Percentiles rank a stretch among this genome's conserved stretches.
Evolutionary conservation across 2,113 vertebrate species (phyloP).

Genomic region (Rhinoderma darwinii): DNA sequence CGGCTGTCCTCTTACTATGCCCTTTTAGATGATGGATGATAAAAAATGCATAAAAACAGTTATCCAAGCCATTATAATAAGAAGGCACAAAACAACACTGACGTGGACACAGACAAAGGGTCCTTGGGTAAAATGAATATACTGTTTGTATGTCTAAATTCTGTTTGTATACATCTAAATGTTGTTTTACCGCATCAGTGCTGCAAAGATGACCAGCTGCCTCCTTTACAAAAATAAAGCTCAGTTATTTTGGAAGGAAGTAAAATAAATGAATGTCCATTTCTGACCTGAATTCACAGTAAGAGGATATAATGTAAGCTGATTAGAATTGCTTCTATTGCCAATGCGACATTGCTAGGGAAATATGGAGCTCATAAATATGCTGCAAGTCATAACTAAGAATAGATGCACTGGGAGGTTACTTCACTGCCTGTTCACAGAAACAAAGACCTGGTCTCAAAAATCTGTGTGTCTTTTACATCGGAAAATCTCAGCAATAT

Average conservation of each 20-base stretch:
- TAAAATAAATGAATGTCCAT: conserved; percentile 27
- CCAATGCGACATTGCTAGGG: conserved; percentile 34
- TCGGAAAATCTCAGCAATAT: neutral
- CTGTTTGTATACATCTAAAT: neutral
- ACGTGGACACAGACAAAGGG: neutral
- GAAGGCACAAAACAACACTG: neutral
- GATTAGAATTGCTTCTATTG: conserved; percentile 31
- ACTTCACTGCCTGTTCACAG: neutral
- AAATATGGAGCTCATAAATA: conserved; percentile 44
- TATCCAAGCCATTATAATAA: neutral
- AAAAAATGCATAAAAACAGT: neutral
- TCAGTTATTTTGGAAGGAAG: conserved; percentile 21
- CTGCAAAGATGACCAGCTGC: conserved; percentile 29
- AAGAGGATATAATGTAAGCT: conserved; percentile 53
- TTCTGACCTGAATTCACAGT: conserved; percentile 48
- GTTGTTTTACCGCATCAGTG: neutral
- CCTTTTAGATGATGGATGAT: neutral
- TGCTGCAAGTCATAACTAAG: conserved; percentile 35
- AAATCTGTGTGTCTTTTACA: neutral
- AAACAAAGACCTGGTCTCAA: neutral
- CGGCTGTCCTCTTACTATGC: no score
- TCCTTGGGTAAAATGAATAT: neutral
- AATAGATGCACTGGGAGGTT: conserved; percentile 31
- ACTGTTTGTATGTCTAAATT: neutral
- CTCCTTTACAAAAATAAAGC: conserved; percentile 5